Percentiles rank a stretch among this genome's conserved stretches.
phyloP scores from a whole-genome alignment of 2,797 vertebrate genomes.

The Sebastes itinus region DNA sequence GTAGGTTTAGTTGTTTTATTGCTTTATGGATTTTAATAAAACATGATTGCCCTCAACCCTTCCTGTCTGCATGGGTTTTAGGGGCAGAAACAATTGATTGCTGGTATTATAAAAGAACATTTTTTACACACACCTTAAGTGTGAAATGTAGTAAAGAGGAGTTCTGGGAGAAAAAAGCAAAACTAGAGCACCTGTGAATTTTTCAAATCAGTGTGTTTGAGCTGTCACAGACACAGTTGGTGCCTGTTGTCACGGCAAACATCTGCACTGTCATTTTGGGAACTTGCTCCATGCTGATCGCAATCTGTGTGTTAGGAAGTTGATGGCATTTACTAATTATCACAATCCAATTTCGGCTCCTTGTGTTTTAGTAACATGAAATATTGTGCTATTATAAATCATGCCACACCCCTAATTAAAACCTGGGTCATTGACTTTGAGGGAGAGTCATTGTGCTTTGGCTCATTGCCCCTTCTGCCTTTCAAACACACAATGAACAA shows the following conservation, averaged over 20 bases:
- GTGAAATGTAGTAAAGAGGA: neutral
- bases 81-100: neutral
- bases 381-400: neutral
- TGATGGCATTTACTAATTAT: slow-evolving; percentile 15
- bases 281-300: neutral
- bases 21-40: slow-evolving; percentile 32
- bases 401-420: slow-evolving; percentile 8
- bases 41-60: neutral
- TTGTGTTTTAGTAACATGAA: neutral
- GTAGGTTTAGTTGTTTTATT: slow-evolving; percentile 4
- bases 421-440: slow-evolving; percentile 12
- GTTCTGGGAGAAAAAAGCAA: neutral
- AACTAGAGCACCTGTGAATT: neutral
- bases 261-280: neutral
- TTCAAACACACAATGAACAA: neutral
- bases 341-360: neutral
- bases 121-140: neutral
- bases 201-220: slow-evolving; percentile 5
- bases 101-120: neutral
- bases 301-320: neutral
- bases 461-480: neutral
- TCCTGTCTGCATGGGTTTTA: slow-evolving; percentile 1
- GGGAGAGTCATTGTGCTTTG: neutral
- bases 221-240: neutral
- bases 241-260: neutral